These are phyloP conservation scores for Dicyrtoma fusca DNA, from an alignment of 2,888 invertebrate genomes.

Conservation along the genomic window DNA sequence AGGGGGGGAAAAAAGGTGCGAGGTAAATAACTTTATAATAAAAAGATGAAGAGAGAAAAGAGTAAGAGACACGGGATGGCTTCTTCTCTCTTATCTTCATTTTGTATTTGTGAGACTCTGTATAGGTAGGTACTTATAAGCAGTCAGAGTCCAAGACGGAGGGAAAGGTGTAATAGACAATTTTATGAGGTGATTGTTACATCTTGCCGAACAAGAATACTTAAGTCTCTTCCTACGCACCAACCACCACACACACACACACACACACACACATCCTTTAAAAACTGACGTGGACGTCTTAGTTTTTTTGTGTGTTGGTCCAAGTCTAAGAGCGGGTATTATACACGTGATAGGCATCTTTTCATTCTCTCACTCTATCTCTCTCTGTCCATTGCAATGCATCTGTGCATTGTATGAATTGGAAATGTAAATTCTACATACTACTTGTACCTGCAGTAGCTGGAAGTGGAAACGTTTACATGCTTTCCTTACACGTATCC, in stretches of 20 bases:
- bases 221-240: neutral
- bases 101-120: neutral
- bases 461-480: no score
- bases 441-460: no score
- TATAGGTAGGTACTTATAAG: neutral
- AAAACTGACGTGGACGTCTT: neutral
- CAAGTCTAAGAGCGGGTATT: neutral
- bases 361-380: neutral
- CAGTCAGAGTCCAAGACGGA: neutral
- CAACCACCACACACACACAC: no score
- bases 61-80: neutral
- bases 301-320: neutral
- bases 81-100: neutral
- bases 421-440: no score
- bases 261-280: neutral
- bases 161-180: constrained; percentile 2
- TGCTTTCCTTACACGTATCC: no score
- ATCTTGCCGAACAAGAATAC: neutral
- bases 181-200: constrained; percentile 21
- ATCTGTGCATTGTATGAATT: neutral
- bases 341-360: neutral
- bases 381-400: neutral
- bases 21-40: neutral
- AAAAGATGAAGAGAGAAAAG: neutral
- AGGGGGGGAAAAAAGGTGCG: neutral